Base-by-base conservation (phyloP, 2,888 invertebrate genomes). In the Acleris cristana region DNA sequence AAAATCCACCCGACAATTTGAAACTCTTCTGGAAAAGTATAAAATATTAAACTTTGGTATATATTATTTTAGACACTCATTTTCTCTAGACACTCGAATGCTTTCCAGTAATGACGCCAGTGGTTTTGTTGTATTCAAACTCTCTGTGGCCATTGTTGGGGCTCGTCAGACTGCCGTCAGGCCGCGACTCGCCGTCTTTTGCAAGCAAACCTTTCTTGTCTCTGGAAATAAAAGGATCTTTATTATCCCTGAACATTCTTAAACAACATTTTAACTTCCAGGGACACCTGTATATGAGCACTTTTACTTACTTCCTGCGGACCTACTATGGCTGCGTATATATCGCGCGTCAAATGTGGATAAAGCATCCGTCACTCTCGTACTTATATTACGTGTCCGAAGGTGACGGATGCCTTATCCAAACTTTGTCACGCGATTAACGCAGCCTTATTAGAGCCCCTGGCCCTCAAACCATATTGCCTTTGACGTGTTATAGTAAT, bases 71-170 rank as follows among this genome's bases (percentile, higher is more conserved):
- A 64, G 65, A 64, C 18, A 65, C 21, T 26, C 10, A 48, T n/a
- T 23, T 23, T 3, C 72, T 73, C 76, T 85, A 92, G 62, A 92
- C 92, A 49, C 88, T 80, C 74, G 92, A 92, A 87, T 92, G 90
- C 82, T 91, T 92, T 49, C 92, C 92, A 65, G 91, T 92, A 69
- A 92, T 89, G 69, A 87, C 79, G 63, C 92, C 92, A 7, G 92
- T 92, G 60, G 80, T 86, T 76, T 90, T 91, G 76, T 91, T 90
- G 77, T 91, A 91, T 74, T 90, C 88, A 69, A 79, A 90, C 73
- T 91, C 89, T 81, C 82, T 87, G 81, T 88, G 90, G 19, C 86
- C 86, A 75, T 87, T 87, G 79, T 84, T 79, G 3, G 81, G 74
- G 69, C 80, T 79, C 73, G 79, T 83, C 71, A 80, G 73, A 68